Base-by-base conservation (phyloP, 1,140 invertebrate genomes). In the Helicoverpa armigera region DNA sequence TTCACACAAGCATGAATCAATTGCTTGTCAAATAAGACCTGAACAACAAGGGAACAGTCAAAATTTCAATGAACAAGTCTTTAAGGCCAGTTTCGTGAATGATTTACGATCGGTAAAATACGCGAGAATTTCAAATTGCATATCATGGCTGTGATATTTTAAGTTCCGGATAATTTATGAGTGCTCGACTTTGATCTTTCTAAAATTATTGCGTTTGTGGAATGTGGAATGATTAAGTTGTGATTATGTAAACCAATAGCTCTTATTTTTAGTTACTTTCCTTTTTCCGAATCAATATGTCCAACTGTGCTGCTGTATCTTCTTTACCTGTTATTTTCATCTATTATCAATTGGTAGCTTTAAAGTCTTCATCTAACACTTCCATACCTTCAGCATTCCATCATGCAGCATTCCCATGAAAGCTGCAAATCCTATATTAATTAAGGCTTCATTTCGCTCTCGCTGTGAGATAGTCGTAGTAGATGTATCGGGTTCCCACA, bases 371-470 rank as follows among this genome's bases (percentile, higher is more conserved):
- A 23, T 11, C 16, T 3, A 23, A 10, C 7, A 23, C 11, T 7
- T 58, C 56, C 29, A 23, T 18, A 58, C 10, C 16, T 10, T 2
- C 10, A 23, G 56, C 18, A 31, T 9, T 9, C 35, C 12, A 23
- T 23, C 5, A 12, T 9, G 18, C 14, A 31, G 18, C 67, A 23
- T 69, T 70, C 67, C 29, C 50, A 31, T 51, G 5, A 51, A 23
- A 51, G n/a, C 48, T 51, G 43, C 18, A 29, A 53, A 60, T 10
- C 48, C 9, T 65, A 76, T 77, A 67, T 77, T 77, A 77, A 77
- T 77, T 77, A 67, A 77, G 73, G 61, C 60, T 76, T 76, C 58
- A 76, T 77, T 77, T 77, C 75, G 75, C 75, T 77, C 61, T 77
- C 75, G 23, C 23, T 54, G 54, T 77, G 35, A 77, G 75, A 77